Evolutionary conservation across 2,888 invertebrate genomes (phyloP).

Genomic region (Sussaba pulchella): DNA sequence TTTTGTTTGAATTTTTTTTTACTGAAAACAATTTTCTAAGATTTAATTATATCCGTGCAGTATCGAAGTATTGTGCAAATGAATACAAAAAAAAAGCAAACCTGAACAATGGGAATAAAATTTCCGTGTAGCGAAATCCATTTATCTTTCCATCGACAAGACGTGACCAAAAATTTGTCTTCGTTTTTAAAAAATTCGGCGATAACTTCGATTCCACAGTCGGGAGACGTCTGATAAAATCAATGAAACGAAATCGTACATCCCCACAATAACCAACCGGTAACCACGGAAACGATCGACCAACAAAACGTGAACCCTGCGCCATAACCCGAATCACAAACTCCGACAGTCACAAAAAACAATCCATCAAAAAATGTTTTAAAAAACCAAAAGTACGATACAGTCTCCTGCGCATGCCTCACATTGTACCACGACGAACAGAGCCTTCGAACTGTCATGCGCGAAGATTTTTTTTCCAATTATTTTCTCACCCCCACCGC

Average conservation of each 20-base stretch:
- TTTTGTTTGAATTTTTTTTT: too few species aligned
- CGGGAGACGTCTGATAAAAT: background rate
- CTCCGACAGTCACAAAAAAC: background rate
- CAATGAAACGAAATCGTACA: background rate
- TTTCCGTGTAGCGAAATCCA: background rate
- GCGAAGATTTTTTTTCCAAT: background rate
- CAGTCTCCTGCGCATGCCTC: constrained; percentile 7
- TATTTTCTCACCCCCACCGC: background rate
- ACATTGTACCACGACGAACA: background rate
- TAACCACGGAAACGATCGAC: background rate
- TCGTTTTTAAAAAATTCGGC: background rate
- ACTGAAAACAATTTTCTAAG: too few species aligned
- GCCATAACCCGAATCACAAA: background rate
- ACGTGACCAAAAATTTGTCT: background rate
- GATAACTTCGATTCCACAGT: background rate
- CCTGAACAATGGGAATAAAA: background rate
- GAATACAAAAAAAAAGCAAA: background rate
- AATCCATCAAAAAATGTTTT: background rate
- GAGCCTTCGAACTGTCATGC: background rate
- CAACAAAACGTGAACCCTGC: background rate
- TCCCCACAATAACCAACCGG: background rate
- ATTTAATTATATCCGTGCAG: background rate
- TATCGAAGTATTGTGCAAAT: too few species aligned
- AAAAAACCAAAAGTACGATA: background rate
- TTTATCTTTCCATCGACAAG: background rate